Percentiles rank a stretch among this genome's conserved stretches.
phyloP scores from a whole-genome alignment of 2,888 invertebrate species.

The Eupithecia inturbata region DNA sequence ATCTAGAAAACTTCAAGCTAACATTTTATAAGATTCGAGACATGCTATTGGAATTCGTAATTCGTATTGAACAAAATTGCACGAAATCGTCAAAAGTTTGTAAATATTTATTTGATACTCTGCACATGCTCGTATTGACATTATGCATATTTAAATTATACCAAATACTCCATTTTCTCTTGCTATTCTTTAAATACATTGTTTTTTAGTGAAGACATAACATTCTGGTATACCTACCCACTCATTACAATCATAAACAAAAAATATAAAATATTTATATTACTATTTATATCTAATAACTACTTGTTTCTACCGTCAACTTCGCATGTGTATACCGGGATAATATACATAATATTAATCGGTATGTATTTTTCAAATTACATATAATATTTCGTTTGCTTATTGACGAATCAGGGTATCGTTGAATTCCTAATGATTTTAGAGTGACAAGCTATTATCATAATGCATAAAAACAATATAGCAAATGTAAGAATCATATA shows the following conservation, averaged over 20 bases:
- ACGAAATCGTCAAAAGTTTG: not conserved
- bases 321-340: not conserved
- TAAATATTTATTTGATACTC: not conserved
- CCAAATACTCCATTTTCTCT: not conserved
- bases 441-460: not conserved
- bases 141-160: not conserved
- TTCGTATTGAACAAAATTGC: not conserved
- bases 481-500: not conserved
- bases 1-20: not conserved
- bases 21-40: not conserved
- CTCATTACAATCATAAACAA: not conserved
- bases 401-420: not conserved
- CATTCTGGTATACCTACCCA: not conserved
- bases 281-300: not conserved
- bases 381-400: not conserved
- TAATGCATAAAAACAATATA: not conserved
- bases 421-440: not conserved
- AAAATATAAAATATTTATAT: not conserved
- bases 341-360: no score
- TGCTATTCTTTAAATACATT: conserved; percentile 4
- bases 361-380: not conserved
- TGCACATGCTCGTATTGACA: not conserved
- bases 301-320: no score
- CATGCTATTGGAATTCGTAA: not conserved
- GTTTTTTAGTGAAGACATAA: not conserved